A percentile compares a stretch with the other conserved stretches of the same genome.
These are phyloP conservation scores for Pangasianodon gigas DNA, from an alignment of 2,113 vertebrate genomes.

Conservation along the genomic window DNA sequence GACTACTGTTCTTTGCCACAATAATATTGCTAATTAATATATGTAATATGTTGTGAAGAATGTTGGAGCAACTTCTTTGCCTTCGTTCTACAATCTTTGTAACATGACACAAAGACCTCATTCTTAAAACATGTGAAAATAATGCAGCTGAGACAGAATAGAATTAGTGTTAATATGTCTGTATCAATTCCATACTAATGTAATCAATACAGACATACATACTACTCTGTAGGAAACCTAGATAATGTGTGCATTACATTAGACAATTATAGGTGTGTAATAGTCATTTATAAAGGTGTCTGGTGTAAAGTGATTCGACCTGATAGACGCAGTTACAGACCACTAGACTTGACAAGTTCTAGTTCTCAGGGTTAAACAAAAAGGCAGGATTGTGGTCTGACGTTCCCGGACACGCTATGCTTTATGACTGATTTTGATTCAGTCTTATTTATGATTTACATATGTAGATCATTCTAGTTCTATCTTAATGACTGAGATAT, in stretches of 20 bases:
- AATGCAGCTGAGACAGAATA: neutral
- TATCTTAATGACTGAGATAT: slow-evolving; percentile 44
- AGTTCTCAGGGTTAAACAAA: slow-evolving; percentile 51
- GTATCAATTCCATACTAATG: neutral
- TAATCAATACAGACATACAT: neutral
- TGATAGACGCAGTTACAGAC: slow-evolving; percentile 8
- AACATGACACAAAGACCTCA: slow-evolving; percentile 16
- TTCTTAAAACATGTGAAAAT: neutral
- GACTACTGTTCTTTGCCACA: neutral
- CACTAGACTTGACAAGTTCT: slow-evolving; percentile 26
- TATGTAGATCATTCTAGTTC: slow-evolving; percentile 28
- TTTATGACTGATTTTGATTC: slow-evolving; percentile 38
- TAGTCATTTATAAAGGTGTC: slow-evolving; percentile 21
- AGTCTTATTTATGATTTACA: slow-evolving; percentile 35
- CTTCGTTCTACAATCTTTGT: neutral
- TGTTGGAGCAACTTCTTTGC: neutral
- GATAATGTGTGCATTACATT: neutral
- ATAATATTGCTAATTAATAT: neutral
- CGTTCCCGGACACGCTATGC: slow-evolving; percentile 18
- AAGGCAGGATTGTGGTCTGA: slow-evolving; percentile 18
- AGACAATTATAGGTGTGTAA: neutral
- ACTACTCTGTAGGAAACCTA: neutral
- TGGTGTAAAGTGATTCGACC: neutral
- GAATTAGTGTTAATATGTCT: neutral
- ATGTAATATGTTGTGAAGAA: neutral